phyloP scores from a whole-genome alignment of 1,140 invertebrate species.

The Caenorhabditis inopinata region DNA sequence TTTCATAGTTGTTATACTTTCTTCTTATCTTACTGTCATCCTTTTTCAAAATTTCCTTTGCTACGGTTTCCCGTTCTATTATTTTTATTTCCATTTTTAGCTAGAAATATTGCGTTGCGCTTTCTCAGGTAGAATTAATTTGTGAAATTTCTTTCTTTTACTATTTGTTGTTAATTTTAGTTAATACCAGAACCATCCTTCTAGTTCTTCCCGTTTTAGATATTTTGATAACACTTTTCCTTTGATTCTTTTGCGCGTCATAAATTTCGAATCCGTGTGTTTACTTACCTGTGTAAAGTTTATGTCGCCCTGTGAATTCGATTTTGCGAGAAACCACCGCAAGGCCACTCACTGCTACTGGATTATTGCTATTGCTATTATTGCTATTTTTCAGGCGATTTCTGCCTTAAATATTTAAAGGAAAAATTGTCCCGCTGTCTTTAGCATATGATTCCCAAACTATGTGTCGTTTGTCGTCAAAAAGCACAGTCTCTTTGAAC shows the following conservation, averaged over 20 bases:
- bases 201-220: slow-evolving; percentile 2
- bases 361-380: slow-evolving; percentile 1
- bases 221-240: neutral
- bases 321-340: too few species aligned
- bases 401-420: neutral
- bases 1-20: slow-evolving; percentile 32
- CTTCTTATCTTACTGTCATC: neutral
- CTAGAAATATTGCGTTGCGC: neutral
- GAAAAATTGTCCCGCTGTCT: neutral
- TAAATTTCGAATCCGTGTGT: neutral
- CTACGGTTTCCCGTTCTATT: neutral
- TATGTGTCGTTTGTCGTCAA: too few species aligned
- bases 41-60: neutral
- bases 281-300: too few species aligned
- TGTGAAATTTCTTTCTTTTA: neutral
- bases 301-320: too few species aligned
- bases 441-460: neutral
- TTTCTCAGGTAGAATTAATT: neutral
- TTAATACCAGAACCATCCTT: neutral
- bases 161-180: neutral
- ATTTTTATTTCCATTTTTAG: neutral
- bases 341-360: neutral
- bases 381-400: neutral
- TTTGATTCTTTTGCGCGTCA: neutral
- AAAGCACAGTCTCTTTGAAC: too few species aligned